Evolutionary conservation across 2,113 vertebrate species (phyloP), one percentile per base, ranked within the genome.

Genomic region (Varanus komodoensis): DNA sequence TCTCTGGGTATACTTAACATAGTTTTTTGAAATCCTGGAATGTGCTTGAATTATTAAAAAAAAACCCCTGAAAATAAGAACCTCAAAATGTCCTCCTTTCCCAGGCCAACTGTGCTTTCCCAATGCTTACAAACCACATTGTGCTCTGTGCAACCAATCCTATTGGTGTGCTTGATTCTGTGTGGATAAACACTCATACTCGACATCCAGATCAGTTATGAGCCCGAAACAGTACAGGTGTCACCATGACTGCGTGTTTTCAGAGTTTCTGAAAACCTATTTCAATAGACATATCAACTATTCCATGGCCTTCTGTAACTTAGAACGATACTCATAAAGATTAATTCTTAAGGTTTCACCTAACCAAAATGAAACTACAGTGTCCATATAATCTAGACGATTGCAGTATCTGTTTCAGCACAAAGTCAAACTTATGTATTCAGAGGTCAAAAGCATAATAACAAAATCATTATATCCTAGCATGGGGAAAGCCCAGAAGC

Each of bases 121-220:
- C 38, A 44, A 44, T 44, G 38, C 38, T 44, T 44, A 44, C 38
- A 44, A 44, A 44, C 38, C 3, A 17, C 0, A 0, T 89, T 50
- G 73, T 48, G 84, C 52, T 29, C 89, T 77, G 90, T 25, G 67
- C 21, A 68, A 68, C 21, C 8, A 8, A 27, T 68, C 25, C 67
- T 67, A 67, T 67, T 67, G 64, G 19, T 23, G 29, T 71, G 21
- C 68, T 69, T 25, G 68, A 25, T 69, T 32, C 23, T 3, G 5
- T 29, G 69, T 71, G 69, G 9, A 73, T n/a, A n/a, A 73, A n/a
- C 69, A 73, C n/a, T 12, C 84, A n/a, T 0, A 34, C n/a, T 17
- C 79, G 1, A 86, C 86, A 77, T 0, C 29, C 61, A 25, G 0
- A 32, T 27, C 14, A 50, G 4, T 32, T 4, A 25, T 0, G 1